A percentile compares a stretch with the other conserved stretches of the same genome.
These are phyloP conservation scores for Oceanodroma leucorhoa DNA, from an alignment of 2,797 vertebrate genomes.

Conservation along the genomic window DNA sequence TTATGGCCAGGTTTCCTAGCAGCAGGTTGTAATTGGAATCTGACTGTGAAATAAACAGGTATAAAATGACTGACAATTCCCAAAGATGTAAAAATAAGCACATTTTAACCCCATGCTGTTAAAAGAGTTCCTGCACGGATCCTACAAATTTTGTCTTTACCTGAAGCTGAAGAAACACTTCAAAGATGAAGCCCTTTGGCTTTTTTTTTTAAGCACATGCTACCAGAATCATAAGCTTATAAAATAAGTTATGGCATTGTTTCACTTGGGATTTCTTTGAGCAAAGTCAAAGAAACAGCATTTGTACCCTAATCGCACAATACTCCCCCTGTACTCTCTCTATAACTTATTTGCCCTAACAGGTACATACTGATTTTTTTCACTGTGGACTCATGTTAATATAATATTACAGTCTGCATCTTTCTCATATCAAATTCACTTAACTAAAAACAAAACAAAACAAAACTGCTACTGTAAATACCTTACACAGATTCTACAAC, in stretches of 20 bases:
- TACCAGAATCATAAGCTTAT: conserved; percentile 9
- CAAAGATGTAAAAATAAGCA: conserved; percentile 14
- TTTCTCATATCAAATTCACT: conserved; percentile 42
- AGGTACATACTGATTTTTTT: neutral
- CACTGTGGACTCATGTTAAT: conserved; percentile 3
- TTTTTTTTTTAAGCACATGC: neutral
- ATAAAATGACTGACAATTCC: conserved; percentile 22
- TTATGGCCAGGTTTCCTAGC: neutral
- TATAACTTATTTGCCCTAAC: conserved; percentile 17
- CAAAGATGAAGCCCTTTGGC: neutral
- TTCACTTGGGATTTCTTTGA: neutral
- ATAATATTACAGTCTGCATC: conserved; percentile 2
- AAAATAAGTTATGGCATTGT: neutral
- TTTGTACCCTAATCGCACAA: neutral
- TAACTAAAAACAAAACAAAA: neutral
- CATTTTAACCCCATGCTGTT: conserved; percentile 12
- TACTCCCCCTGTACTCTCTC: neutral
- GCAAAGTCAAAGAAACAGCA: neutral
- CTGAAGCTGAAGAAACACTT: neutral
- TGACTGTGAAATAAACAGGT: conserved; percentile 36
- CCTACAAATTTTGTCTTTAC: neutral
- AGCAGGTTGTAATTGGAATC: conserved; percentile 23
- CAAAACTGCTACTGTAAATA: conserved; percentile 35
- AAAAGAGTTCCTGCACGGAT: neutral
- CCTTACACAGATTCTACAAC: conserved; percentile 53